phyloP scores from a whole-genome alignment of 2,113 vertebrate species.

The Okapia johnstoni region DNA sequence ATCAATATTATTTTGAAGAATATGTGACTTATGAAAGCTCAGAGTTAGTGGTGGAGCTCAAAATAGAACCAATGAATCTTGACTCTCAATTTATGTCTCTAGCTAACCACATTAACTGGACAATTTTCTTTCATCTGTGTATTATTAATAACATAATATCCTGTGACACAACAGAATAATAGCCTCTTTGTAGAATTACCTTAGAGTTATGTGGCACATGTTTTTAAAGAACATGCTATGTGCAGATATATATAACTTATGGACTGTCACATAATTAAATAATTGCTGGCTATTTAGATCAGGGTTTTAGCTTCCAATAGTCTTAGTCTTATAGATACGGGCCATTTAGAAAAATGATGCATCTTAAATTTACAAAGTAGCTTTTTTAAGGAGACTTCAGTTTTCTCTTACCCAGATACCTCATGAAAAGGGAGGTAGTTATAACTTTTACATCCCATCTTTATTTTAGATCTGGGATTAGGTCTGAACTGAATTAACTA shows the following conservation, averaged over 20 bases:
- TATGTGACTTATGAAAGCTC: slow-evolving; percentile 45
- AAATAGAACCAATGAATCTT: slow-evolving; percentile 67
- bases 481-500: neutral
- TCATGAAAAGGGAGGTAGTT: neutral
- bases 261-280: slow-evolving; percentile 27
- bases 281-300: slow-evolving; percentile 23
- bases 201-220: slow-evolving; percentile 30
- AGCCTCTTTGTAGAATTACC: slow-evolving; percentile 59
- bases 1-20: slow-evolving; percentile 61
- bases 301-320: neutral
- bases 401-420: neutral
- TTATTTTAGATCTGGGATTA: neutral
- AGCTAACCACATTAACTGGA: slow-evolving; percentile 58
- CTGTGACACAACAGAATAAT: slow-evolving; percentile 58
- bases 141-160: slow-evolving; percentile 67
- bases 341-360: neutral
- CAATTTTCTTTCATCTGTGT: slow-evolving; percentile 63
- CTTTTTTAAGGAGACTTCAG: neutral
- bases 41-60: slow-evolving; percentile 26
- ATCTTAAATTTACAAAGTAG: neutral
- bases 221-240: slow-evolving; percentile 45
- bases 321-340: neutral
- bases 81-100: slow-evolving; percentile 57
- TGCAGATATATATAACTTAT: neutral
- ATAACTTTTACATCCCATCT: neutral